Conservation (phyloP, 1,140 invertebrate species). For the Caerostris darwini region DNA sequence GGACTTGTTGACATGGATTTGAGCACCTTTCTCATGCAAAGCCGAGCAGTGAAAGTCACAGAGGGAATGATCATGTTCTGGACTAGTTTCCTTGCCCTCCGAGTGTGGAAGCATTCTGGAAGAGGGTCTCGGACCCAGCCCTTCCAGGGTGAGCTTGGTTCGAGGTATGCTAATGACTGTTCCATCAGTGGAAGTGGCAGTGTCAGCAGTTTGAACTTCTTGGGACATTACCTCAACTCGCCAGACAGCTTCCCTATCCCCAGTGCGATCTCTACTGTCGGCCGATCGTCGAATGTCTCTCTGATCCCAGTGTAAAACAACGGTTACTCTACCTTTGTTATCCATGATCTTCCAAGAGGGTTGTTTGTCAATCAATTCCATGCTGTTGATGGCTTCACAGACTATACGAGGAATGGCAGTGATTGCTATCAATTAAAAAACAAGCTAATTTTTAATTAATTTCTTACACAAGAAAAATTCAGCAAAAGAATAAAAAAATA, state of each 20-base stretch:
- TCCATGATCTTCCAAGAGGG: constrained; percentile 98
- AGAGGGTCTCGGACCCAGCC: constrained; percentile 74
- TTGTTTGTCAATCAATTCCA: constrained; percentile 96
- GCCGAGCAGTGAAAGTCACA: constrained; percentile 98
- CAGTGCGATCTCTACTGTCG: constrained; percentile 79
- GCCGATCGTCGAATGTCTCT: constrained; percentile 79
- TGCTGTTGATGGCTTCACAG: constrained; percentile 95
- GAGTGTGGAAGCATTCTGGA: constrained; percentile 77
- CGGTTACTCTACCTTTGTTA: constrained; percentile 95
- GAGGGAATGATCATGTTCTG: constrained; percentile 83
- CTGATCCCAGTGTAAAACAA: constrained; percentile 96
- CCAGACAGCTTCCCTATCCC: constrained; percentile 73
- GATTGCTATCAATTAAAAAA: constrained; percentile 85
- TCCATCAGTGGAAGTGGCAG: constrained; percentile 65
- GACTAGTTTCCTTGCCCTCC: constrained; percentile 74
- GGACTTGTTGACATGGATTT: constrained; percentile 94
- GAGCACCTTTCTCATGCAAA: constrained; percentile 93
- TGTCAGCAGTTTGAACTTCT: constrained; percentile 76
- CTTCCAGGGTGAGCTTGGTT: constrained; percentile 79
- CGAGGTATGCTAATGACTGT: constrained; percentile 70
- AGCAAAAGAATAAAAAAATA: no score
- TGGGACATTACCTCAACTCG: constrained; percentile 76
- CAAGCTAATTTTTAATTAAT: constrained; percentile 30
- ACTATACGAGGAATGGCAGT: constrained; percentile 97
- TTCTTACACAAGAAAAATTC: not conserved